phyloP scores from a whole-genome alignment of 2,113 vertebrate genomes.

The Cyanocitta stelleri region DNA sequence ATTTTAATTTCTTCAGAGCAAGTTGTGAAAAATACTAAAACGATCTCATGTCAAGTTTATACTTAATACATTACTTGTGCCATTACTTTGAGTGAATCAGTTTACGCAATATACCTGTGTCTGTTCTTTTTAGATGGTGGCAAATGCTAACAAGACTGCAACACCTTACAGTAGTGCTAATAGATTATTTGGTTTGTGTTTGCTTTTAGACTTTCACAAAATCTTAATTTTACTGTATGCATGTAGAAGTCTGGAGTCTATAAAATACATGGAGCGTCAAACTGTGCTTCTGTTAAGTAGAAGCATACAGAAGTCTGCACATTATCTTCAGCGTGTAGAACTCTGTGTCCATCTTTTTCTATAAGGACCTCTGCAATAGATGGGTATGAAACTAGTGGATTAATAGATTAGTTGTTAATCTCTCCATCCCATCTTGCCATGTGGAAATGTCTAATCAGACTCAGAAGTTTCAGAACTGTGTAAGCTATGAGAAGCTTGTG shows the following conservation, averaged over 20 bases:
- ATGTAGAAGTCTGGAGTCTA: not conserved
- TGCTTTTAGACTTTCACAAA: not conserved
- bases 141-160: not conserved
- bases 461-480: not conserved
- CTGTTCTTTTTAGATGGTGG: not conserved
- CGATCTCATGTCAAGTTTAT: not conserved
- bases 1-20: not conserved
- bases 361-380: fast-evolving
- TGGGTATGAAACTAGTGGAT: not conserved
- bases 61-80: not conserved
- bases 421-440: not conserved
- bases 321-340: not conserved
- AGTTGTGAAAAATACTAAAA: not conserved
- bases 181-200: not conserved
- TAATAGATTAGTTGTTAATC: not conserved
- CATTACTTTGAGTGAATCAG: not conserved
- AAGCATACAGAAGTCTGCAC: not conserved
- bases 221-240: not conserved
- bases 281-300: not conserved
- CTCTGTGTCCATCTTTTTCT: not conserved
- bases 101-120: not conserved
- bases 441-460: not conserved
- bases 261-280: not conserved
- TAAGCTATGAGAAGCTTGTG: not conserved
- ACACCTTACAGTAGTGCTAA: not conserved